These are phyloP conservation scores for Sebastes iracundus DNA, from an alignment of 2,797 vertebrate genomes.

Conservation along the genomic window DNA sequence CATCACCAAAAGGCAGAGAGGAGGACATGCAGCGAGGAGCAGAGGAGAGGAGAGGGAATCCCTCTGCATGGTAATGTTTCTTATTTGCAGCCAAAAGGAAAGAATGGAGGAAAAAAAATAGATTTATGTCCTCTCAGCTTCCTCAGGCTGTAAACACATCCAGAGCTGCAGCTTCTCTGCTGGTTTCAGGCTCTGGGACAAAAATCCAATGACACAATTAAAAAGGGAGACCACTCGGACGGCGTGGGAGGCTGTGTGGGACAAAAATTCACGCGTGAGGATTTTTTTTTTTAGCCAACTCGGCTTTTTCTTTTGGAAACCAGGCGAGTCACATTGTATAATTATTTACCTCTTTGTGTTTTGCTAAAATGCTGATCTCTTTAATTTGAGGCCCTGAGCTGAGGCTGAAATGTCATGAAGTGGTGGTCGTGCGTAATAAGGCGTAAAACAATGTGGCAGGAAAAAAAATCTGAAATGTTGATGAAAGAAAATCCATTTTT, in stretches of 20 bases:
- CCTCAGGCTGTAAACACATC: slow-evolving; percentile 89
- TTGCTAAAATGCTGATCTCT: slow-evolving; percentile 89
- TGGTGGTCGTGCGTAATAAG: slow-evolving; percentile 15
- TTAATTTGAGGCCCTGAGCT: slow-evolving; percentile 63
- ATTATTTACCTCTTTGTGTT: slow-evolving; percentile 94
- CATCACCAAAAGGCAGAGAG: slow-evolving; percentile 85
- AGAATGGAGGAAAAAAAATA: slow-evolving; percentile 61
- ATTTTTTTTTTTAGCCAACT: slow-evolving; percentile 81
- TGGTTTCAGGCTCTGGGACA: slow-evolving; percentile 80
- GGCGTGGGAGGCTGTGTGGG: slow-evolving; percentile 91
- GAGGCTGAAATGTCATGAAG: slow-evolving; percentile 77
- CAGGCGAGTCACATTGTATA: slow-evolving; percentile 78
- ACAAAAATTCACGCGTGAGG: slow-evolving; percentile 87
- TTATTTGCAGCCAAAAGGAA: slow-evolving; percentile 86
- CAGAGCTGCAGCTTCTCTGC: slow-evolving; percentile 77
- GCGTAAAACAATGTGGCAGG: not conserved
- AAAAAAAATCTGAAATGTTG: slow-evolving; percentile 15
- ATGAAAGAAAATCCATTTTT: slow-evolving; percentile 33
- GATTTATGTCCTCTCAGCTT: slow-evolving; percentile 90
- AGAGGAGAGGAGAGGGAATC: slow-evolving; percentile 83
- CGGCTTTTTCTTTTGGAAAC: slow-evolving; percentile 57
- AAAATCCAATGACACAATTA: slow-evolving; percentile 76
- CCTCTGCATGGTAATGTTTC: slow-evolving; percentile 91
- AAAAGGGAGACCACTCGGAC: slow-evolving; percentile 79
- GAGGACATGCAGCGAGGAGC: slow-evolving; percentile 80